Evolutionary conservation across 2,113 vertebrate genomes (phyloP), one percentile per base, ranked within the genome.

Genomic region (Tachycineta bicolor): DNA sequence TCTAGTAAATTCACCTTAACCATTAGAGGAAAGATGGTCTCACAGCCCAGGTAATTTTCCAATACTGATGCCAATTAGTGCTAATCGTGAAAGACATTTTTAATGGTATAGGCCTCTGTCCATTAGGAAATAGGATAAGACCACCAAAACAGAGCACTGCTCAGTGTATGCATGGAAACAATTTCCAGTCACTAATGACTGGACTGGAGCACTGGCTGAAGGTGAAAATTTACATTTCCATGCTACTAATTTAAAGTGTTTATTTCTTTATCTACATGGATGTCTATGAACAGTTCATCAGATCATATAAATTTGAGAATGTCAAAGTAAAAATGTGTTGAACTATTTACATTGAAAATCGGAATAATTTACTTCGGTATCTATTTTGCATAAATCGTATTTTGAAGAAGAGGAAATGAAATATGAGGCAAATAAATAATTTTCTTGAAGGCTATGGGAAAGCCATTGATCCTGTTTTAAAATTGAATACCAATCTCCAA

Each of bases 141-240:
- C 83, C 87, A 97, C 55, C 46, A 96, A 94, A 92, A 69, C 63
- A 58, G 56, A 80, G 37, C 46, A 44, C 12, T n/a, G 28, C 39
- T 50, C 7, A 62, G 39, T 13, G 64, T 81, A 82, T 67, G 90
- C 65, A 77, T 95, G 89, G 92, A 94, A 97, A 53, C 44, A 92
- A 97, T 97, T 97, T 98, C 93, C 64, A 44, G 53, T 83, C 41
- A 74, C 39, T 89, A 84, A 68, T 93, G 69, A 88, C 14, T 94
- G 62, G 11, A 74, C 62, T 41, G 12, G 18, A 95, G 64, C 83
- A 14, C 62, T 52, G 69, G 65, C 43, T 76, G 64, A 91, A 68
- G 41, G 78, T 41, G 34, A 87, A 90, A 95, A 73, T 9, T 63
- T 83, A 49, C 12, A 78, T 91, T 92, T 88, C 78, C 31, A 10